phyloP scores from a whole-genome alignment of 2,888 invertebrate species.

The Aquatica leii region DNA sequence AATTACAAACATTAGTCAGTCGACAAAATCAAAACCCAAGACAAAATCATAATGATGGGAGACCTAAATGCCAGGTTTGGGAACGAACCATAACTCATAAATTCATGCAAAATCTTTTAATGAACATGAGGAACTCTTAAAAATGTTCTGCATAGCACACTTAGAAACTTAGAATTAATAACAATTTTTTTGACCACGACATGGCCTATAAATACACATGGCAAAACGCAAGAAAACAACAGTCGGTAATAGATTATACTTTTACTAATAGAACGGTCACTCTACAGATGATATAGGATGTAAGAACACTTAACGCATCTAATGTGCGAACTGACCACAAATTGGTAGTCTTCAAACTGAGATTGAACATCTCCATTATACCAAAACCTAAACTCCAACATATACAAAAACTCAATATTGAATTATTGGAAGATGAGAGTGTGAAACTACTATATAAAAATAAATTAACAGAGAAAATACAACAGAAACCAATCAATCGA shows the following conservation, averaged over 20 bases:
- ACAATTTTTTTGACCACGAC: neutral
- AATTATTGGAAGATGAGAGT: no score
- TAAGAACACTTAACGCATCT: neutral
- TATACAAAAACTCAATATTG: no score
- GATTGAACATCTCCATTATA: neutral
- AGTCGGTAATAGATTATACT: slow-evolving; percentile 1
- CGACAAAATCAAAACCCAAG: neutral
- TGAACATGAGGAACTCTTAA: neutral
- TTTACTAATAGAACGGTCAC: neutral
- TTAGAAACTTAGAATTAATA: neutral
- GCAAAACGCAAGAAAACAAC: neutral
- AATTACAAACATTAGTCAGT: no score
- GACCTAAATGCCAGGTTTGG: neutral
- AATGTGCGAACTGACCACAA: neutral
- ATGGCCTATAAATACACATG: slow-evolving; percentile 5
- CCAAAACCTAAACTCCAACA: neutral
- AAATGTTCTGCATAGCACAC: neutral
- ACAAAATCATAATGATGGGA: neutral
- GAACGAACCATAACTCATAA: neutral
- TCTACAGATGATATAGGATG: neutral
- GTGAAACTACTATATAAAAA: no score
- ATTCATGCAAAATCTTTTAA: neutral
- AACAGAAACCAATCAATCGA: no score
- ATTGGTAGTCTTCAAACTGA: neutral
- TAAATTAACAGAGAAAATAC: no score